Evolutionary conservation across 1,140 invertebrate species (phyloP).

Genomic region (Andricus grossulariae): DNA sequence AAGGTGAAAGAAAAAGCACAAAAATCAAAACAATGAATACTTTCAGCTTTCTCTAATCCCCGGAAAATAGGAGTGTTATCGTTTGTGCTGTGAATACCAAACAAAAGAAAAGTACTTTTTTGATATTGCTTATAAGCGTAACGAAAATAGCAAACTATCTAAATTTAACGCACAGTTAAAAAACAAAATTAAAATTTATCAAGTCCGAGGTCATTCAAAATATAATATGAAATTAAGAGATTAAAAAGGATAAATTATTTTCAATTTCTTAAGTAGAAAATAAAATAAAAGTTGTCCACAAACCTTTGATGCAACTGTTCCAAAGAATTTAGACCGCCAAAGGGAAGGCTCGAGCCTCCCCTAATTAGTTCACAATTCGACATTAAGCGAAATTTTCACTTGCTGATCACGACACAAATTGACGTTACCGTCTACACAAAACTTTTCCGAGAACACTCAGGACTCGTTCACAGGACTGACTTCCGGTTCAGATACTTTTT

Average conservation of each 20-base stretch:
- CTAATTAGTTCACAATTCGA: neutral
- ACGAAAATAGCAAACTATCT: too few relatives aligned
- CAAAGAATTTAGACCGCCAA: neutral
- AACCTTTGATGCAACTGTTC: neutral
- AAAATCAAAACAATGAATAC: constrained; percentile 14
- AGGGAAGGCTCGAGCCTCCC: neutral
- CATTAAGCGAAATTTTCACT: neutral
- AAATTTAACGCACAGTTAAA: too few relatives aligned
- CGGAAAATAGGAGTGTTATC: neutral
- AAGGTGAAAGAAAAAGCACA: constrained; percentile 29
- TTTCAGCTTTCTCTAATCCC: neutral
- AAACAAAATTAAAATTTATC: too few relatives aligned
- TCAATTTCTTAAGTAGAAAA: too few relatives aligned
- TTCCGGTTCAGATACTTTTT: neutral
- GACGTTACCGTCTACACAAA: neutral
- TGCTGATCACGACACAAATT: neutral
- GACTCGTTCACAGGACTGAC: neutral
- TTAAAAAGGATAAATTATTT: too few relatives aligned
- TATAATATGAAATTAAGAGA: too few relatives aligned
- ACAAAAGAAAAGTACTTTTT: neutral
- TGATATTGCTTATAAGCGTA: neutral
- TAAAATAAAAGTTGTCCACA: neutral
- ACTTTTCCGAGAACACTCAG: neutral
- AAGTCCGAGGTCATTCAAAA: too few relatives aligned
- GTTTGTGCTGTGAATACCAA: neutral